A percentile compares a stretch with the other conserved stretches of the same genome.
phyloP scores from a whole-genome alignment of 2,888 invertebrate species.

The Platerodrilus igneus region DNA sequence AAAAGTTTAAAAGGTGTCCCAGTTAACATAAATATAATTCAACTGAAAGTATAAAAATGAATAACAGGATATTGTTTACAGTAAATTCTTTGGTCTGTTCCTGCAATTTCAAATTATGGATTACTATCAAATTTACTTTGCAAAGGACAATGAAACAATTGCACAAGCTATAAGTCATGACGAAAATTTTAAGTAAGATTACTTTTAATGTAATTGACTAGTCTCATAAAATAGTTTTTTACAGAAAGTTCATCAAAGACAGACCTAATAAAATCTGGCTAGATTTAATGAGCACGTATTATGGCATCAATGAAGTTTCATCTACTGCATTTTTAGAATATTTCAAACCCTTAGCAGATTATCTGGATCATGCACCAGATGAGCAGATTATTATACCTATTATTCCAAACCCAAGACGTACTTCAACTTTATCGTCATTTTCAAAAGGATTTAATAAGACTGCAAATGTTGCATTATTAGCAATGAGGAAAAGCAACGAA shows the following conservation, averaged over 20 bases:
- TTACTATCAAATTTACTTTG: slow-evolving; percentile 30
- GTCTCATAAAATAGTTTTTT: slow-evolving; percentile 4
- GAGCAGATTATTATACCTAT: slow-evolving; percentile 27
- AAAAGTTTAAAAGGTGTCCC: slow-evolving; percentile 5
- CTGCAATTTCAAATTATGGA: slow-evolving; percentile 57
- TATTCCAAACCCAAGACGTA: slow-evolving; percentile 26
- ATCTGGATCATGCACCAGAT: slow-evolving; percentile 50
- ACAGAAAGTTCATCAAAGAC: slow-evolving; percentile 40
- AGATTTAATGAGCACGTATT: slow-evolving; percentile 50
- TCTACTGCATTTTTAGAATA: slow-evolving; percentile 53
- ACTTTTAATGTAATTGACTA: neutral
- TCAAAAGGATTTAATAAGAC: slow-evolving; percentile 6
- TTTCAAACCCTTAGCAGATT: slow-evolving; percentile 54
- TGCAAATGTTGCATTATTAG: neutral
- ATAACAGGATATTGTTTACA: slow-evolving; percentile 37
- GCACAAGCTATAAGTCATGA: slow-evolving; percentile 27
- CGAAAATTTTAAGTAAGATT: slow-evolving; percentile 33
- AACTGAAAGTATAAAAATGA: neutral
- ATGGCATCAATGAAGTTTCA: slow-evolving; percentile 50
- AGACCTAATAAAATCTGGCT: slow-evolving; percentile 47
- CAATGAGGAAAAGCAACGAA: too few relatives aligned
- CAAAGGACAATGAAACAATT: slow-evolving; percentile 10
- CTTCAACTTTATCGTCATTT: slow-evolving; percentile 25
- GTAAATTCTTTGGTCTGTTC: slow-evolving; percentile 55
- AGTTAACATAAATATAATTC: neutral